These are phyloP conservation scores for Trachymyrmex cornetzi DNA, from an alignment of 1,140 invertebrate genomes.

Conservation along the genomic window DNA sequence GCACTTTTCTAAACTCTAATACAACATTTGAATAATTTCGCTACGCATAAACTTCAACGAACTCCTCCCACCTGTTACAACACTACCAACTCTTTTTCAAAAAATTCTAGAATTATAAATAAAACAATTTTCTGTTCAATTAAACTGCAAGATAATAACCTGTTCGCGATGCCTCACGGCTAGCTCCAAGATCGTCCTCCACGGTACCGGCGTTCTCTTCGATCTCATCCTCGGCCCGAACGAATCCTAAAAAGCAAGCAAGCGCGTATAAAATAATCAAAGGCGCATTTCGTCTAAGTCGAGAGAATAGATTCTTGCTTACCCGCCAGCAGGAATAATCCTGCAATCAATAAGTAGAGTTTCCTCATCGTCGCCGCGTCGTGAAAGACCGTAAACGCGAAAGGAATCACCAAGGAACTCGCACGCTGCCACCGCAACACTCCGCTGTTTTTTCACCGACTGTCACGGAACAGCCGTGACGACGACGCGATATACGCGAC, in stretches of 20 bases:
- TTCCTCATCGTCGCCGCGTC: conserved; percentile 86
- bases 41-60: background rate
- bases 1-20: background rate
- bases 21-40: background rate
- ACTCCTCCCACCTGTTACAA: conserved; percentile 42
- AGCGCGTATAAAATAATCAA: background rate
- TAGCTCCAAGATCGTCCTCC: conserved; percentile 92
- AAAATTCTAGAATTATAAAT: background rate
- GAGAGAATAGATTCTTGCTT: conserved; percentile 65
- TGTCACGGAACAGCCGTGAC: conserved; percentile 66
- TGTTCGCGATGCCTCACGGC: conserved; percentile 94
- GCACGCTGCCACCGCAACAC: background rate
- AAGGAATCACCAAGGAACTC: conserved; percentile 22
- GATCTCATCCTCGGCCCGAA: conserved; percentile 81
- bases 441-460: conserved; percentile 71
- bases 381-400: conserved; percentile 55
- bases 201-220: conserved; percentile 86
- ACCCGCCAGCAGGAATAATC: conserved; percentile 87
- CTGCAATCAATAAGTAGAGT: conserved; percentile 85
- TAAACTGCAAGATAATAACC: conserved; percentile 86
- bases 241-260: conserved; percentile 76
- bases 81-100: background rate
- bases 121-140: background rate
- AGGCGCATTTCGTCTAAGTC: too few relatives aligned
- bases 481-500: conserved; percentile 67